Evolutionary conservation across 2,797 vertebrate species (phyloP).

Genomic region (Gymnopithys bicolor): DNA sequence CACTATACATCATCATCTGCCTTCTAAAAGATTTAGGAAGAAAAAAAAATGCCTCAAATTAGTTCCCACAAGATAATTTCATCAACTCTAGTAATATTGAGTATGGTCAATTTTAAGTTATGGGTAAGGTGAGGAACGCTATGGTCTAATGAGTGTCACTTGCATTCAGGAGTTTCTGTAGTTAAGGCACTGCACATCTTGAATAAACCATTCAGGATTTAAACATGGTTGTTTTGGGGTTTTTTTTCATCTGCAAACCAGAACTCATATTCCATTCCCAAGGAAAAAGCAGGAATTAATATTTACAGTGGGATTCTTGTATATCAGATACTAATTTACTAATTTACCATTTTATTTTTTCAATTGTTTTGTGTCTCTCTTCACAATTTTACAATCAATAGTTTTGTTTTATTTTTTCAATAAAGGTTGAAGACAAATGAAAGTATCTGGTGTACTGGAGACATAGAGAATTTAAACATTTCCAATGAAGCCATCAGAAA

Average conservation of each 20-base stretch:
- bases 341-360: background rate
- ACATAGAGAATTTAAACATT: background rate
- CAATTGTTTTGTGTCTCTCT: background rate
- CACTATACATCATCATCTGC: background rate
- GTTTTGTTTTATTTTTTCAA: background rate
- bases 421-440: background rate
- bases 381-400: background rate
- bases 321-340: background rate
- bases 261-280: rapidly evolving
- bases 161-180: background rate
- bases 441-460: background rate
- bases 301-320: background rate
- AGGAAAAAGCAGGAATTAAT: background rate
- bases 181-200: background rate
- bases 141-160: background rate
- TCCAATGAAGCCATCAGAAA: background rate
- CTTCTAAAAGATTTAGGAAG: rapidly evolving
- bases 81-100: background rate
- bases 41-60: background rate
- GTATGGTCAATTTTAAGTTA: background rate
- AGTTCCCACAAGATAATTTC: background rate
- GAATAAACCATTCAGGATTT: background rate
- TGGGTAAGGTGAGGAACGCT: background rate
- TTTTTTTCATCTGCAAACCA: background rate
- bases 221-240: background rate